Conservation (phyloP, 2,888 invertebrate genomes). For the Drosophila differens region DNA sequence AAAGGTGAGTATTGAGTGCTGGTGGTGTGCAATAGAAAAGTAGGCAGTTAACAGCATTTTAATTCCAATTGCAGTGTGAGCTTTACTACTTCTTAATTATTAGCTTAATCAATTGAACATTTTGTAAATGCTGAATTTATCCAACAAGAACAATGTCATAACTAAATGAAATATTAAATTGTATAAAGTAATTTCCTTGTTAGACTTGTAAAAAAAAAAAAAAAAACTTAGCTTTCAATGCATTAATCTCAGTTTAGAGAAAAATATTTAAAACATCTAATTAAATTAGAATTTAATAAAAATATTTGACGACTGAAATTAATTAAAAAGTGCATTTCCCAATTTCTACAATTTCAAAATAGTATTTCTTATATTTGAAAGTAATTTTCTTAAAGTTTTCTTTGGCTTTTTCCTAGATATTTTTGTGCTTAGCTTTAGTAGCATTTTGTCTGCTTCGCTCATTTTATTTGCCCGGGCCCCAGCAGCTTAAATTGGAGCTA, state of each 20-base stretch:
- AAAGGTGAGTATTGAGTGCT: constrained; percentile 34
- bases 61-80: neutral
- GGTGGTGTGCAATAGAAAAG: neutral
- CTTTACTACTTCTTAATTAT: neutral
- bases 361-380: neutral
- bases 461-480: constrained; percentile 63
- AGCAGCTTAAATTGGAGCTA: constrained; percentile 40
- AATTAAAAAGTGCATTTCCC: neutral
- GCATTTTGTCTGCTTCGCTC: constrained; percentile 41
- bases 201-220: neutral
- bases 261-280: neutral
- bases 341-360: neutral
- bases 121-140: too few relatives aligned
- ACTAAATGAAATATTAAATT: neutral
- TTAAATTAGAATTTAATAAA: neutral
- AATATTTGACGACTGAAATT: neutral
- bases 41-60: neutral
- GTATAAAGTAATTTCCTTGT: neutral
- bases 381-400: constrained; percentile 10
- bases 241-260: neutral
- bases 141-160: too few relatives aligned
- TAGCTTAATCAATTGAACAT: neutral
- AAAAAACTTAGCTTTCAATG: neutral
- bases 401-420: constrained; percentile 31
- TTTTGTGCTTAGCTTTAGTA: constrained; percentile 53